phyloP scores from a whole-genome alignment of 2,797 vertebrate species.

The Platyrinchus mystaceus region DNA sequence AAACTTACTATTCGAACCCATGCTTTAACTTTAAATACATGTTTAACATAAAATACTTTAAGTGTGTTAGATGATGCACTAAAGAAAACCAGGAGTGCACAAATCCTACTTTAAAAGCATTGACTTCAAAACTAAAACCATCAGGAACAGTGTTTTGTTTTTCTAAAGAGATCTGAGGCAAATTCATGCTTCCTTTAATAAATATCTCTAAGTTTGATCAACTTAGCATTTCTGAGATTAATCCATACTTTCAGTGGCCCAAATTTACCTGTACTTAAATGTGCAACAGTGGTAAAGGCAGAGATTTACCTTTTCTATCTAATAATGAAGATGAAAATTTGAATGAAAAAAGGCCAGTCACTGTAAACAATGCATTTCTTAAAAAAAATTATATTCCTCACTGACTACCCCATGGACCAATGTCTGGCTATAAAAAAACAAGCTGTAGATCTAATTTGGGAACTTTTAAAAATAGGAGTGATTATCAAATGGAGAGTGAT shows the following conservation, averaged over 20 bases:
- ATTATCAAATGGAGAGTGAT: neutral
- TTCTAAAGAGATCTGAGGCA: neutral
- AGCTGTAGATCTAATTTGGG: neutral
- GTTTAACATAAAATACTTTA: neutral
- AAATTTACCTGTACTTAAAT: neutral
- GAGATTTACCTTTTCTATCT: neutral
- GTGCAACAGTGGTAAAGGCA: neutral
- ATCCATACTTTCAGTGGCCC: neutral
- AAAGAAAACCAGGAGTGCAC: neutral
- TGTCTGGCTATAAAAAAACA: neutral
- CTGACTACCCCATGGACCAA: neutral
- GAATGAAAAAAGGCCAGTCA: neutral
- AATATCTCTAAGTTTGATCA: neutral
- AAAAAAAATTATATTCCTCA: neutral
- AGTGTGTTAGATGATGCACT: neutral
- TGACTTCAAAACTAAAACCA: neutral
- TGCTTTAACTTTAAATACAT: neutral
- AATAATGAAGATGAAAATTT: neutral
- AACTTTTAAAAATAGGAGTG: neutral
- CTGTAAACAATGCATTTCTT: neutral
- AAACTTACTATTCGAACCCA: neutral
- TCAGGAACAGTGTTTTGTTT: neutral
- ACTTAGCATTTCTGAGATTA: neutral
- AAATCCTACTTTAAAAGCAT: neutral
- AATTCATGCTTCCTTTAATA: neutral